These are phyloP conservation scores for Pardalotus punctatus DNA, from an alignment of 2,113 vertebrate genomes.

Conservation along the genomic window DNA sequence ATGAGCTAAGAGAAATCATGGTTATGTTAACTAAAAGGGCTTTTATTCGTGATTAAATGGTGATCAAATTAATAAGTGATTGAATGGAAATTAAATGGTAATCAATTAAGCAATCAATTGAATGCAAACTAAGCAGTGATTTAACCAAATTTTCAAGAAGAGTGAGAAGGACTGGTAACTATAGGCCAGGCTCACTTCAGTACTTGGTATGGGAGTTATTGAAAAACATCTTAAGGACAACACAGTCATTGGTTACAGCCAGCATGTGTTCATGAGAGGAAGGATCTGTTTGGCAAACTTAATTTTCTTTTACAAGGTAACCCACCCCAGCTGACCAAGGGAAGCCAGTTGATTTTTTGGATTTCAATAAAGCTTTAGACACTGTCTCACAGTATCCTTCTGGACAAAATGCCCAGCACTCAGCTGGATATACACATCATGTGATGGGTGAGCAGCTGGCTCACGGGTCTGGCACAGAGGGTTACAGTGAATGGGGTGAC, in stretches of 20 bases:
- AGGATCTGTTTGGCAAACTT: neutral
- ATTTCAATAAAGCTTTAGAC: neutral
- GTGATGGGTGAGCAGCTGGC: neutral
- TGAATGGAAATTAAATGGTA: neutral
- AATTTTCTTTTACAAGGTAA: neutral
- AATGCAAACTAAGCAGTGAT: neutral
- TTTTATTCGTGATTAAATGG: neutral
- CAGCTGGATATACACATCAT: neutral
- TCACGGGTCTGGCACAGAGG: fast-evolving
- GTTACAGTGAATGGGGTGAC: neutral
- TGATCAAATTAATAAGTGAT: neutral
- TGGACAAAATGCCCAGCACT: neutral
- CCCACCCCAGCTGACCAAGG: neutral
- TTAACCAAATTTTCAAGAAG: neutral
- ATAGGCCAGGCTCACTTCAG: neutral
- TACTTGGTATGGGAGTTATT: neutral
- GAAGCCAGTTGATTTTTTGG: neutral
- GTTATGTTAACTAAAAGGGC: neutral
- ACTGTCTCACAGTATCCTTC: neutral
- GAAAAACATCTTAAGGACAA: neutral
- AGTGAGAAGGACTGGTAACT: neutral
- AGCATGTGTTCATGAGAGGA: neutral
- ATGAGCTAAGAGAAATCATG: neutral
- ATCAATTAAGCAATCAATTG: neutral
- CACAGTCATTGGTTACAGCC: fast-evolving